phyloP scores from a whole-genome alignment of 2,888 invertebrate species.

The Caenorhabditis sp. region DNA sequence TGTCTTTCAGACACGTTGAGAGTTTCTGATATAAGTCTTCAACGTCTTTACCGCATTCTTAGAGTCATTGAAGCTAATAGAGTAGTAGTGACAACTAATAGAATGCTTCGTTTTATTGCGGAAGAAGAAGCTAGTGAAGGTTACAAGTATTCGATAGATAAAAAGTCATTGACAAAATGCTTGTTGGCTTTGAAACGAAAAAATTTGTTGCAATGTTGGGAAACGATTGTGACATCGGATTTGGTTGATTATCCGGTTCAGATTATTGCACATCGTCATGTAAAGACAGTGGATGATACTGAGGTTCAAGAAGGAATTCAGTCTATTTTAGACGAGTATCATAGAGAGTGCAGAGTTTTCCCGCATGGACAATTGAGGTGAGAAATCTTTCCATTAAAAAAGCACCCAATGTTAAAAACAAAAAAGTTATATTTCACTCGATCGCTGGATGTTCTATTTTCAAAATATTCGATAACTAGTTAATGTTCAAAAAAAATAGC shows the following conservation, averaged over 20 bases:
- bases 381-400: neutral
- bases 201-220: slow-evolving; percentile 39
- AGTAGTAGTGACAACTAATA: slow-evolving; percentile 58
- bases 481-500: too few species aligned
- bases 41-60: slow-evolving; percentile 51
- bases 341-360: slow-evolving; percentile 61
- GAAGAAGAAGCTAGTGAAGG: slow-evolving; percentile 54
- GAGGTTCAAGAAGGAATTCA: slow-evolving; percentile 53
- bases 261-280: slow-evolving; percentile 49
- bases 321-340: slow-evolving; percentile 51
- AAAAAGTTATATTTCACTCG: too few species aligned
- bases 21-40: slow-evolving; percentile 62
- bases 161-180: slow-evolving; percentile 65
- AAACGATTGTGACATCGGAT: slow-evolving; percentile 35
- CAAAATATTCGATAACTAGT: too few species aligned
- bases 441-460: too few species aligned
- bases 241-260: slow-evolving; percentile 44
- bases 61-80: slow-evolving; percentile 26
- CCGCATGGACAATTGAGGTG: slow-evolving; percentile 62
- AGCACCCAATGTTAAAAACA: too few species aligned
- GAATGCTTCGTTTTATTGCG: slow-evolving; percentile 47
- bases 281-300: slow-evolving; percentile 36
- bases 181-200: slow-evolving; percentile 54
- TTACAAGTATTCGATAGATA: slow-evolving; percentile 67
- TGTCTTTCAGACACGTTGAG: slow-evolving; percentile 65